Base-by-base conservation (phyloP, 2,797 vertebrate genomes). In the Apodemus agrarius region DNA sequence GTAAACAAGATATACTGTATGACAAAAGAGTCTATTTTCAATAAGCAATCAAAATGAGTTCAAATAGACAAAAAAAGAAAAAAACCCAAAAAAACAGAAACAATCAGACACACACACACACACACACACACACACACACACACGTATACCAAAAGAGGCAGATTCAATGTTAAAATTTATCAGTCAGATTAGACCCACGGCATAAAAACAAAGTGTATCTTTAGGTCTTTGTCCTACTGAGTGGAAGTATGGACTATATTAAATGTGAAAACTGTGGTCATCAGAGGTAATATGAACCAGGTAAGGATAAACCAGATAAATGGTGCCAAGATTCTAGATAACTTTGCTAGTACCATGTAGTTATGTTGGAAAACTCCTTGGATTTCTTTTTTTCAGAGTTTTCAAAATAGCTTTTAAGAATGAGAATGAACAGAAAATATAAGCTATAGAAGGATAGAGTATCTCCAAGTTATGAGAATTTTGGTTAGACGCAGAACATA, bases 181-280 rank as follows among this genome's bases (percentile, higher is more conserved):
- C 49, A 72, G 65, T 95, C 63, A 96, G 49, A 86, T 52, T 52
- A 72, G 82, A 97, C 76, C 8, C 43, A 22, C 79, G 24, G 22
- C 24, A 7, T 78, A 46, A 81, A 6, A 94, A 2, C 37, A 93
- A 93, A 61, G 31, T 59, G 69, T 29, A 89, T 91, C n/a, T 91
- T 92, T 83, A 88, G 96, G 61, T 54, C 16, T 29, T 24, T 10
- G 12, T 76, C 29, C 37, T 81, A 96, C 2, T 78, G 24, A 92
- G 87, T 1, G 7, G 21, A 96, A 96, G 12, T 54, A 92, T 49
- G 7, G 43, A 37, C 81, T 34, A 4, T 22, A 94, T 57, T 93
- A 93, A 78, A 78, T 88, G 69, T 72, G 94, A 96, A 96, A 96
- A 82, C n/a, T 84, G 46, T 81, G 24, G 1, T 72, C 29, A 87